phyloP scores from a whole-genome alignment of 1,140 invertebrate species.

The Bombus pyrosoma region DNA sequence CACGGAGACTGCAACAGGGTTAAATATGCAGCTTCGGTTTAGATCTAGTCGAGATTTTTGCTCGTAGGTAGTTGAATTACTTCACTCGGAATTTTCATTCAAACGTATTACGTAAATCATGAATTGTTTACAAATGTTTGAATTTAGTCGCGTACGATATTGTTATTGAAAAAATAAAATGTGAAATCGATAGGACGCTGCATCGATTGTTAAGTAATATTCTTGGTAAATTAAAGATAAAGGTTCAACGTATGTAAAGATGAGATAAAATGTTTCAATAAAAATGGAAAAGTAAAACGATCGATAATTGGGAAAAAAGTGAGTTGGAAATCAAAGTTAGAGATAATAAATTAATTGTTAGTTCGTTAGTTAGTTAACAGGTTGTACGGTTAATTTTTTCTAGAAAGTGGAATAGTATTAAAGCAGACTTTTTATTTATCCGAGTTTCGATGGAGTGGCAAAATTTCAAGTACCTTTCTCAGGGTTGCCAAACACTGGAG shows the following conservation, averaged over 20 bases:
- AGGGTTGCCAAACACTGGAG: conserved; percentile 37
- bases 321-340: too few relatives aligned
- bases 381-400: background rate
- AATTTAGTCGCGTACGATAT: background rate
- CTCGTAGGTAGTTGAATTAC: too few relatives aligned
- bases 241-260: background rate
- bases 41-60: too few relatives aligned
- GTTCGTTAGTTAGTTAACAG: background rate
- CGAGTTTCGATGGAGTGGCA: background rate
- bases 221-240: background rate
- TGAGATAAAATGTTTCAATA: background rate
- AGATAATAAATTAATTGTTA: too few relatives aligned
- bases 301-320: too few relatives aligned
- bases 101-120: too few relatives aligned
- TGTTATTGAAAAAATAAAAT: accelerated
- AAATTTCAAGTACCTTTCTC: conserved; percentile 30
- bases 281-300: too few relatives aligned
- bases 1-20: too few relatives aligned
- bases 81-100: too few relatives aligned
- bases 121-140: too few relatives aligned
- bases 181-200: too few relatives aligned
- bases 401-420: background rate
- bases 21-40: too few relatives aligned
- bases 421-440: conserved; percentile 6
- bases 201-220: background rate